Conservation (phyloP, 2,888 invertebrate species). For the Notodonta dromedarius region DNA sequence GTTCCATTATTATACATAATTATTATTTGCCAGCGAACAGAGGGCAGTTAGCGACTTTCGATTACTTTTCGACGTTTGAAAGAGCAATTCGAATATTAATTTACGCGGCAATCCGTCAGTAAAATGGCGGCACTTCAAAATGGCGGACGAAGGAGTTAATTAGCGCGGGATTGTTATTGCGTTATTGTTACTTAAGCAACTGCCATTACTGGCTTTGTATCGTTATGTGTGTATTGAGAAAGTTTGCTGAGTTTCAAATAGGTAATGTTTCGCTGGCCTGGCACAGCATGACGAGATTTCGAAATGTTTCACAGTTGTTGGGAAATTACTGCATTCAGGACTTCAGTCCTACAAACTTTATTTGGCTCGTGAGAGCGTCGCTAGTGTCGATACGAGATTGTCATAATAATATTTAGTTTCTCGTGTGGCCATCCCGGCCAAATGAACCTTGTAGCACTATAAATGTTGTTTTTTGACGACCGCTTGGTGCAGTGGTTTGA, state of each 20-base stretch:
- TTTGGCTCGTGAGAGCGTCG: too few relatives aligned
- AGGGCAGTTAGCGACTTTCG: conserved; percentile 56
- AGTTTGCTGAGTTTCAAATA: conserved; percentile 14
- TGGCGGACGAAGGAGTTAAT: conserved; percentile 58
- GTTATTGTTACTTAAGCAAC: conserved; percentile 51
- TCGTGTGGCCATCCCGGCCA: too few relatives aligned
- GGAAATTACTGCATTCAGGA: neutral
- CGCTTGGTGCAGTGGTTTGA: too few relatives aligned
- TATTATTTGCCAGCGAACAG: conserved; percentile 52
- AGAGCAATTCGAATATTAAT: conserved; percentile 72
- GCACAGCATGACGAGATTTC: neutral
- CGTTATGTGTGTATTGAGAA: conserved; percentile 33
- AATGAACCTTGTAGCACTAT: too few relatives aligned
- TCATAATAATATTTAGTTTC: too few relatives aligned
- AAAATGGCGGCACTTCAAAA: conserved; percentile 62
- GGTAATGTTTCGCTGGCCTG: neutral
- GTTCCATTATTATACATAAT: conserved; percentile 32
- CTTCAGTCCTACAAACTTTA: too few relatives aligned
- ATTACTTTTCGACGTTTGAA: conserved; percentile 74
- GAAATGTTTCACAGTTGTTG: neutral
- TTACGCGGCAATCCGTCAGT: conserved; percentile 66
- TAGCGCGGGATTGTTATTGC: conserved; percentile 55
- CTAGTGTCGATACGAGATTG: too few relatives aligned
- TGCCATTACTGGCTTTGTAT: conserved; percentile 32
- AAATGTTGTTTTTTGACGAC: too few relatives aligned